A percentile compares a stretch with the other conserved stretches of the same genome.
Evolutionary conservation across 2,888 invertebrate species (phyloP).

Genomic region (Spilarctia lutea): DNA sequence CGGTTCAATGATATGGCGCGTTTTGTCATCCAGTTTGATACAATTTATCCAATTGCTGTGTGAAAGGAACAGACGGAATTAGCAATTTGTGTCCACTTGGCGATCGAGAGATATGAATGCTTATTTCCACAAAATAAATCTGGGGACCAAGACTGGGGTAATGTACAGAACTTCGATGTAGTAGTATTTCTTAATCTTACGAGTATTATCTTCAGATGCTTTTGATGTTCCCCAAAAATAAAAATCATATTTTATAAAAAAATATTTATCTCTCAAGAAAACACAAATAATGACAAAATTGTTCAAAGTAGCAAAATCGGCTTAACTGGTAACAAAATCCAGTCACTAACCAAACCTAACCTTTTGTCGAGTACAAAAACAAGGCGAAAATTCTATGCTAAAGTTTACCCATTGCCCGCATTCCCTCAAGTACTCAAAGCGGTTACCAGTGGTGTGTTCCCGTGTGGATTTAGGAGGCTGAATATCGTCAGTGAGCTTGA

Average conservation of each 20-base stretch:
- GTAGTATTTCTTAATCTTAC: not conserved
- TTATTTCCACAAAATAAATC: not conserved
- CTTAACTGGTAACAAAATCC: not conserved
- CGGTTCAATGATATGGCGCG: conserved; percentile 20
- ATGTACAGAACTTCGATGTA: too few species aligned
- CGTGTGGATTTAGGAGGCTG: conserved; percentile 4
- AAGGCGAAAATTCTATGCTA: not conserved
- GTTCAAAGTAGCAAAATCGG: not conserved
- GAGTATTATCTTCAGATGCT: too few species aligned
- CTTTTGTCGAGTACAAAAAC: not conserved
- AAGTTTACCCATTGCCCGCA: not conserved
- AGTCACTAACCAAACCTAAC: too few species aligned
- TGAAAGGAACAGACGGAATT: conserved; percentile 39
- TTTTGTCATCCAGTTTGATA: conserved; percentile 28
- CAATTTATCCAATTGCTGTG: conserved; percentile 41
- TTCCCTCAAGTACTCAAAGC: not conserved
- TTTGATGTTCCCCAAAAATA: too few species aligned
- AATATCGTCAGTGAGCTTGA: conserved; percentile 4
- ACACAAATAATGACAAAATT: not conserved
- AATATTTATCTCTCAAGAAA: not conserved
- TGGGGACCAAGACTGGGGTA: not conserved
- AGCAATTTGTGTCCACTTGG: conserved; percentile 25
- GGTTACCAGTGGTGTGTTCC: not conserved
- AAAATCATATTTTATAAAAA: too few species aligned
- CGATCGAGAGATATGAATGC: conserved; percentile 9